Percentiles rank a stretch among this genome's conserved stretches.
Conservation (phyloP, 2,797 vertebrate species). For the Leontopithecus rosalia region DNA sequence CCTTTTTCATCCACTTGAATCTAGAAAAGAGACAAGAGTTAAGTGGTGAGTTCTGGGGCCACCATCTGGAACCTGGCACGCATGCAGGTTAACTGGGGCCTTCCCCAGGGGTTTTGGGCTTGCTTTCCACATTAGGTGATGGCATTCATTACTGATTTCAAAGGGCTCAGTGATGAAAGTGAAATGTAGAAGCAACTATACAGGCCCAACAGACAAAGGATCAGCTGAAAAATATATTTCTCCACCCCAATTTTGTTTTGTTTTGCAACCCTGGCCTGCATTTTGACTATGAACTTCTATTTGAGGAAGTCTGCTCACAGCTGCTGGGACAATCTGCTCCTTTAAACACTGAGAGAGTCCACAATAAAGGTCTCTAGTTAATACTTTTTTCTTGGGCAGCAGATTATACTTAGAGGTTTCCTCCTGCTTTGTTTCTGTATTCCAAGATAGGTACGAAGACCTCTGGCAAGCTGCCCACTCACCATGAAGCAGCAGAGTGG, state of each 20-base stretch:
- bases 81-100: accelerated
- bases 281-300: background rate
- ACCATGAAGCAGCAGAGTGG: background rate
- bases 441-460: background rate
- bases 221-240: background rate
- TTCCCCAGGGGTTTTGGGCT: background rate
- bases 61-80: background rate
- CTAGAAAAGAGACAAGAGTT: constrained; percentile 78
- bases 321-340: background rate
- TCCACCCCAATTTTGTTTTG: background rate
- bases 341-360: background rate
- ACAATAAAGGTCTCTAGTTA: background rate
- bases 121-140: background rate
- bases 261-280: background rate
- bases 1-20: constrained; percentile 94
- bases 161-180: background rate
- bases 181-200: background rate
- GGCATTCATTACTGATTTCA: background rate
- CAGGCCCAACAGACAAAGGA: background rate
- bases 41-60: accelerated
- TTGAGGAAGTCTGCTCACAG: background rate
- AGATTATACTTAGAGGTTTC: background rate
- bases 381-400: background rate
- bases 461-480: background rate
- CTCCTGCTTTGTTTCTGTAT: background rate